Base-by-base conservation (phyloP, 2,888 invertebrate genomes). In the Aromia moschata region DNA sequence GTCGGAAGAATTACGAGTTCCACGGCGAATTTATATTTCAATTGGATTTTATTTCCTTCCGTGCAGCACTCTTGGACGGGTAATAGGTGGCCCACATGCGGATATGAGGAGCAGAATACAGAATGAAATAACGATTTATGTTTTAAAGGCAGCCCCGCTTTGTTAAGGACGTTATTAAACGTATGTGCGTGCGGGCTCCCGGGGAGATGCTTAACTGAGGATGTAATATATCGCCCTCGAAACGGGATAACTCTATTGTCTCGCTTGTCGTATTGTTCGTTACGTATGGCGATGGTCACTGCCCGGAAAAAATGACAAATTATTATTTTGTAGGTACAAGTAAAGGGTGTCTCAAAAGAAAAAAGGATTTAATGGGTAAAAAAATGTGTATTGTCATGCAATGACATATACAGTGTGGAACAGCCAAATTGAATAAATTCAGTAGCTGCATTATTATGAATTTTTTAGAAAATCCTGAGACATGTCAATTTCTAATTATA, bases 51-150 rank as follows among this genome's bases (percentile, higher is more conserved):
- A 17, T 30, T 46, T 46, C 49, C 25, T 14, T 25, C 3, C 25
- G 20, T 1, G 4, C 38, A 11, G 14, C 14, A 14, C 10, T 15
- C 15, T 12, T 25, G 20, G 16, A 37, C 11, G 37, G 37, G 47
- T 47, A 47, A 49, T 38, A 38, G 49, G 44, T 16, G 59, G 60
- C 59, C 63, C 57, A 65, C 63, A 60, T 33, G 60, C 58, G 58
- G 61, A 57, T 61, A 55, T 45, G 57, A 60, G 53, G 47, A 56
- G 45, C 54, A 55, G 62, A 67, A 64, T 62, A 63, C 60, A 46
- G 62, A 64, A 66, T 64, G 53, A 58, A 67, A 66, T 61, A 56
- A 58, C 58, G 64, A 64, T 67, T 67, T 64, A 64, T 58, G 61
- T 64, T 45, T 45, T 54, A 55, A 51, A 40, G 45, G 49, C 61